phyloP scores from a whole-genome alignment of 2,888 invertebrate genomes.

The Dicyrtoma fusca region DNA sequence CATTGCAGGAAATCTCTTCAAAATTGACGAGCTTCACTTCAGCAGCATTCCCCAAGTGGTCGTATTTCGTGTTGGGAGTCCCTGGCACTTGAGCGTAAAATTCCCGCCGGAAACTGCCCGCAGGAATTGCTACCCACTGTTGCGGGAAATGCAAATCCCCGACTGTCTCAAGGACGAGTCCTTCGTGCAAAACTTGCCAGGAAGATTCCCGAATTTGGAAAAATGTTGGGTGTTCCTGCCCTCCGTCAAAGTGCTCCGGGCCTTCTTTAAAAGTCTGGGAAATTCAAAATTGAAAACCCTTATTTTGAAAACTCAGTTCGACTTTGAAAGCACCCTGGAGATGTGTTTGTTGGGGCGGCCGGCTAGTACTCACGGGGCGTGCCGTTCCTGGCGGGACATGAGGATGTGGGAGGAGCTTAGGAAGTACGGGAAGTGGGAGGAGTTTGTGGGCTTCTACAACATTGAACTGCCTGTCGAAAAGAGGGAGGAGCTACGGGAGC shows the following conservation, averaged over 20 bases:
- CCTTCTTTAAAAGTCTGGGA: constrained; percentile 47
- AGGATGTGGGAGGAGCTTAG: constrained; percentile 12
- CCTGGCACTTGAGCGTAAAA: constrained; percentile 47
- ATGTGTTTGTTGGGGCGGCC: constrained; percentile 42
- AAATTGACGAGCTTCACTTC: constrained; percentile 46
- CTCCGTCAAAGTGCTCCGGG: constrained; percentile 43
- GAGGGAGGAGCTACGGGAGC: constrained; percentile 34
- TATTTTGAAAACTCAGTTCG: constrained; percentile 51
- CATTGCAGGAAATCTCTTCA: too few species aligned
- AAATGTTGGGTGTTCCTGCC: constrained; percentile 48
- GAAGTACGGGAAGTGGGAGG: constrained; percentile 37
- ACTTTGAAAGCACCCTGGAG: constrained; percentile 51
- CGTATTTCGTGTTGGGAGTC: constrained; percentile 49
- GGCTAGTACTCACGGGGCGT: too few species aligned
- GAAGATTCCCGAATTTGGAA: constrained; percentile 44
- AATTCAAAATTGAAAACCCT: constrained; percentile 44
- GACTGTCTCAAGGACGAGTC: constrained; percentile 49
- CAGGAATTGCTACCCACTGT: constrained; percentile 25
- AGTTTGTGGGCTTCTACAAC: constrained; percentile 50
- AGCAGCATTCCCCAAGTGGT: constrained; percentile 39
- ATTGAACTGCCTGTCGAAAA: constrained; percentile 47
- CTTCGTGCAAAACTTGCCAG: constrained; percentile 42
- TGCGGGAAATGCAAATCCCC: constrained; percentile 46
- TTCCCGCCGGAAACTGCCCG: constrained; percentile 35
- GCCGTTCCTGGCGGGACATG: too few species aligned